Evolutionary conservation across 2,888 invertebrate species (phyloP).

Genomic region (Rhodophaea formosa): DNA sequence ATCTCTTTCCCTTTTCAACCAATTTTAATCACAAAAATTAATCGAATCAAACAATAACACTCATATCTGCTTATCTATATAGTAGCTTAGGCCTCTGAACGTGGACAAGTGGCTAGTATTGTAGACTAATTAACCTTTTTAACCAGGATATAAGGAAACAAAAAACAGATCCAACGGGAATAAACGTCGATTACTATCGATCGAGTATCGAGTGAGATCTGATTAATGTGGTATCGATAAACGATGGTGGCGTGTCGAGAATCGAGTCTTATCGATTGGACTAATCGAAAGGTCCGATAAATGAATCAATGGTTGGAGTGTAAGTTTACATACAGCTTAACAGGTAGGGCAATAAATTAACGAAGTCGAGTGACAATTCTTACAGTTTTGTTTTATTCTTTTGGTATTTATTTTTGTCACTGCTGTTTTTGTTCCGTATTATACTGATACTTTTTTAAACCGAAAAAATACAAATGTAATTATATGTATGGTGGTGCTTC

Average conservation of each 20-base stretch:
- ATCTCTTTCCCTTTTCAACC: too few relatives aligned
- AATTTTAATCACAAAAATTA: too few relatives aligned
- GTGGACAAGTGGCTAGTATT: too few relatives aligned
- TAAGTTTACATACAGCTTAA: slow-evolving; percentile 3
- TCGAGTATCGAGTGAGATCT: slow-evolving; percentile 1
- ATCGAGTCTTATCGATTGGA: slow-evolving; percentile 7
- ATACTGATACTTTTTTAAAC: neutral
- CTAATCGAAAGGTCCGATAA: slow-evolving; percentile 8
- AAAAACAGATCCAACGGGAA: neutral
- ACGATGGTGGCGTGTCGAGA: slow-evolving; percentile 8
- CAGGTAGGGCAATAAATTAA: neutral
- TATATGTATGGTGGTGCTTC: too few relatives aligned
- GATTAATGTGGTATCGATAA: slow-evolving; percentile 11
- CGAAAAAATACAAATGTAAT: too few relatives aligned
- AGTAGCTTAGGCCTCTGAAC: too few relatives aligned
- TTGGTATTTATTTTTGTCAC: neutral
- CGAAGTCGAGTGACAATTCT: neutral
- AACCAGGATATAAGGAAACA: too few relatives aligned
- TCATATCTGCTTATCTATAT: too few relatives aligned
- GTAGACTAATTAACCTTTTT: too few relatives aligned
- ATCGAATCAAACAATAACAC: too few relatives aligned
- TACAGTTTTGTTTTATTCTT: neutral
- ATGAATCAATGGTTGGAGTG: neutral
- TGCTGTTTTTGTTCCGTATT: too few relatives aligned
- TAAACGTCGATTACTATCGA: neutral